These are phyloP conservation scores for Pterocles orientalis DNA, from an alignment of 2,113 vertebrate genomes.

Conservation along the genomic window DNA sequence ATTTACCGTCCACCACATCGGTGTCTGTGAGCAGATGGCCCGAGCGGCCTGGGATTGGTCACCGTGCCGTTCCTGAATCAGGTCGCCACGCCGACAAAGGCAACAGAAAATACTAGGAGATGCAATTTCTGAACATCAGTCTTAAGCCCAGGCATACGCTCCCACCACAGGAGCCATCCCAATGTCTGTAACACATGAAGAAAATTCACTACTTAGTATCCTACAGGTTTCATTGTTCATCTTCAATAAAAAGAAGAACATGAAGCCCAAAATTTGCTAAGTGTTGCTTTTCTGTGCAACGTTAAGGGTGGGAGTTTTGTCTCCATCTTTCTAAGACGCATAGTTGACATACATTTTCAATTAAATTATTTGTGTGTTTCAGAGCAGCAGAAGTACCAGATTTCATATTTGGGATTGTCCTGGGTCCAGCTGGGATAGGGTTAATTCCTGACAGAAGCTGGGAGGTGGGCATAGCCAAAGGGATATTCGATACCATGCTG, in stretches of 20 bases:
- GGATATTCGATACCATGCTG: too few relatives aligned
- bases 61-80: too few relatives aligned
- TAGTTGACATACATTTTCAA: not conserved
- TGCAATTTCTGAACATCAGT: conserved; percentile 13
- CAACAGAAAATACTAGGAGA: not conserved
- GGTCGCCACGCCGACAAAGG: too few relatives aligned
- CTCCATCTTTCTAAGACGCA: not conserved
- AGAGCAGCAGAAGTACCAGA: not conserved
- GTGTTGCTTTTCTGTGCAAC: not conserved
- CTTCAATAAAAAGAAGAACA: conserved; percentile 1
- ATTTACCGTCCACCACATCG: too few relatives aligned
- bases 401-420: not conserved
- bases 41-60: too few relatives aligned
- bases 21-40: too few relatives aligned
- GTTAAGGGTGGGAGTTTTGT: not conserved
- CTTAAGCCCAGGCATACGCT: conserved; percentile 48
- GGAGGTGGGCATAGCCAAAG: too few relatives aligned
- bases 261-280: not conserved
- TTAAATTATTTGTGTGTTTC: not conserved
- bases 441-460: too few relatives aligned
- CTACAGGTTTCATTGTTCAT: conserved; percentile 35
- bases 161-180: conserved; percentile 11
- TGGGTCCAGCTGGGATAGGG: too few relatives aligned
- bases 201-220: conserved; percentile 47
- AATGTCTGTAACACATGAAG: conserved; percentile 7